Conservation (phyloP, 1,140 invertebrate species). For the Polypedilum vanderplanki region DNA sequence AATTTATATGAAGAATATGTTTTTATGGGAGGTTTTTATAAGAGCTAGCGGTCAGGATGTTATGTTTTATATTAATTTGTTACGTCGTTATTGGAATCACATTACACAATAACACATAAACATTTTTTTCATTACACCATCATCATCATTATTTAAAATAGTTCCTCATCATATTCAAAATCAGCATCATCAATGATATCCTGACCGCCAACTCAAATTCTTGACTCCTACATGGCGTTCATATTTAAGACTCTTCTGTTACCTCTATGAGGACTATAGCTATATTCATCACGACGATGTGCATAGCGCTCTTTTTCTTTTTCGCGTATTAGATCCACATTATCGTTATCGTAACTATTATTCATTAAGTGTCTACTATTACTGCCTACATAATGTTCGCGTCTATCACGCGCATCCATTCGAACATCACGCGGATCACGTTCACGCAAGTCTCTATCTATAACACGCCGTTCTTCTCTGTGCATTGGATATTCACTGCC, state of each 20-base stretch:
- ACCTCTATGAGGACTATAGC: conserved; percentile 44
- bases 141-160: background rate
- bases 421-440: conserved; percentile 35
- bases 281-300: conserved; percentile 30
- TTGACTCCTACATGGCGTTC: conserved; percentile 46
- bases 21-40: conserved; percentile 1
- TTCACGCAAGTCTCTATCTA: conserved; percentile 38
- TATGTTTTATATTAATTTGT: too few species aligned
- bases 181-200: conserved; percentile 30
- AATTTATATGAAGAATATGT: background rate
- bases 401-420: conserved; percentile 1
- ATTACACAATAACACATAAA: background rate
- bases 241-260: conserved; percentile 44
- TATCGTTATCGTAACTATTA: conserved; percentile 35
- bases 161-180: conserved; percentile 23
- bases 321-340: conserved; percentile 34
- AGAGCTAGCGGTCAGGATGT: background rate
- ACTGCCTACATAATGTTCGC: conserved; percentile 30
- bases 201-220: conserved; percentile 45
- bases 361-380: conserved; percentile 31
- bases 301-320: conserved; percentile 33
- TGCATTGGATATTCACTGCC: conserved; percentile 33
- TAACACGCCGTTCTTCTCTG: conserved; percentile 5
- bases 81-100: background rate
- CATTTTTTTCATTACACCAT: background rate